Evolutionary conservation across 2,888 invertebrate species (phyloP), one percentile per base, ranked within the genome.

Genomic region (Trachelus iudaicus): DNA sequence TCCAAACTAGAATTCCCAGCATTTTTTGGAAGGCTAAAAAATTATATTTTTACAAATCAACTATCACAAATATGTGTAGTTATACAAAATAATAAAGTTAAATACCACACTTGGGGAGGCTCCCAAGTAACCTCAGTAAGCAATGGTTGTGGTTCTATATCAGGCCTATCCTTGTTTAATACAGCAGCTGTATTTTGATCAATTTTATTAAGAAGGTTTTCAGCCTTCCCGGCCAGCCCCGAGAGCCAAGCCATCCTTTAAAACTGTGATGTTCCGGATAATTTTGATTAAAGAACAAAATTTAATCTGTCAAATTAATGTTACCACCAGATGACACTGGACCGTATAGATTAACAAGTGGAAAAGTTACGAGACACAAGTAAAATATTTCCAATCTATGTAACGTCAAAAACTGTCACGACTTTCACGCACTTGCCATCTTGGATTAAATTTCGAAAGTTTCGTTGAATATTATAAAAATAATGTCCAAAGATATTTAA

Each of bases 131-230:
- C 88, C 85, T 89, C 90, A 34, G 88, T 84, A 35, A 89, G 81
- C 76, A 83, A 83, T 34, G 84, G 76, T 31, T 87, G 78, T 75
- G 79, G 85, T 11, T 84, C 80, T n/a, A 85, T 78, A 33, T 89
- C 88, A 78, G 84, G 84, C 81, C 87, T 89, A 6, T 91, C 91
- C 77, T 90, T 91, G 79, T 87, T 91, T 73, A 94, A 92, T 69
- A 94, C 95, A 69, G 93, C 93, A 2, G 95, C 96, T 30, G 96
- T 95, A 89, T 95, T 94, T 89, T 95, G 93, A 88, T 96, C 96
- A 77, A 96, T 94, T 91, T 94, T 94, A 89, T 96, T 96, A 40
- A 96, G 91, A 79, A 96, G 92, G 88, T 94, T 94, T 90, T 96
- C 96, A 34, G 96, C 96, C 86, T 94, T 95, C 35, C 94, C 95